Base-by-base conservation (phyloP, 2,797 vertebrate species). In the Enteromius thamalakanensis region DNA sequence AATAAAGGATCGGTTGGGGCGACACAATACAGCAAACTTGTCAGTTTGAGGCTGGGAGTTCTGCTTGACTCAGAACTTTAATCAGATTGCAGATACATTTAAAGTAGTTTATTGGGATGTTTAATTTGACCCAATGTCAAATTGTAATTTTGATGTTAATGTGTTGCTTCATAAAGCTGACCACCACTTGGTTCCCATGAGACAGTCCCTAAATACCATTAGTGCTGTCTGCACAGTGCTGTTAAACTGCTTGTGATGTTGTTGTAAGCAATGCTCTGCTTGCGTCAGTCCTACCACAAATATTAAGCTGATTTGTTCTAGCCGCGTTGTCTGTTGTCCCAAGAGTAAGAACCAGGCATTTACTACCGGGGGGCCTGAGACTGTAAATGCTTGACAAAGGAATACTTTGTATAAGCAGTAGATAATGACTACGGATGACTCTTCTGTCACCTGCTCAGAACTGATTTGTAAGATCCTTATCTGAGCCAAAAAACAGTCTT, bases 251-350 rank as follows among this genome's bases (percentile, higher is more conserved):
- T 69, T 78, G 37, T 47, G 71, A 42, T 76, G 60, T 23, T 62
- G 42, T 76, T 77, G 67, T 68, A 32, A 76, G 79, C 81, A 76
- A 53, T 67, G 67, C 21, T 76, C 45, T 55, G 29, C 64, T 42
- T 76, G 29, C 37, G 34, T 83, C 49, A 75, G 72, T 32, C 45
- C 26, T 60, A 55, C 40, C 65, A 45, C 68, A 79, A 78, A 84
- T 64, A 60, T 77, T 79, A 79, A 70, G 32, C 40, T 79, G 76
- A 64, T 78, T 84, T 68, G 40, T 83, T 23, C 26, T 69, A 29
- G 45, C 72, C 2, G 12, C 0, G 29, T 81, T 72, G 51, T 60
- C 71, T 0, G 29, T 81, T 72, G 51, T 60, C 71, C 60, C 17
- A 12, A 21, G 45, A 65, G 47, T 42, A 49, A 64, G 21, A 29